phyloP scores from a whole-genome alignment of 2,888 invertebrate species.

The Philopedon plagiatum region DNA sequence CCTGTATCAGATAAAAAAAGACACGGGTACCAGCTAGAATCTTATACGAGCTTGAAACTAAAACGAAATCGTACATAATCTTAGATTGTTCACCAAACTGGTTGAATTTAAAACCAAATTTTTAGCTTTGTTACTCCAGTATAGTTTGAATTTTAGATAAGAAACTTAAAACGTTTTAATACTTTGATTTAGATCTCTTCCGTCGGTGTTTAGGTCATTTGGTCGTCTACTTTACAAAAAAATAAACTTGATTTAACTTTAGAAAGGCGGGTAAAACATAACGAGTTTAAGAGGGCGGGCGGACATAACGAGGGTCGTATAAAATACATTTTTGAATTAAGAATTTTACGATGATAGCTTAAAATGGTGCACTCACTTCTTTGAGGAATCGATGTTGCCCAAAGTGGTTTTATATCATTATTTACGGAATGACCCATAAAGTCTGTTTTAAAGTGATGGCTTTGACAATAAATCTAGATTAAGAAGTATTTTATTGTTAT shows the following conservation, averaged over 20 bases:
- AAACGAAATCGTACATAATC: too few species aligned
- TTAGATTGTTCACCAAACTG: neutral
- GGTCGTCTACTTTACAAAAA: conserved; percentile 34
- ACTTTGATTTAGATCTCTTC: conserved; percentile 22
- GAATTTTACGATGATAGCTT: conserved; percentile 59
- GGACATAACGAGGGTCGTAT: conserved; percentile 52
- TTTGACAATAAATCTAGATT: conserved; percentile 37
- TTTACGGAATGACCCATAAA: conserved; percentile 41
- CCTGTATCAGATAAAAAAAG: too few species aligned
- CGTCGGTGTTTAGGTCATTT: conserved; percentile 18
- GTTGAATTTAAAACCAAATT: neutral
- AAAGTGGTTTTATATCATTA: conserved; percentile 45
- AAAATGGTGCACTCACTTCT: conserved; percentile 48
- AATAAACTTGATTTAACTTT: conserved; percentile 33
- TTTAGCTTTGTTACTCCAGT: neutral
- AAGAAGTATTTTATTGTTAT: neutral
- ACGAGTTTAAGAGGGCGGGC: conserved; percentile 25
- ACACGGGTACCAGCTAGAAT: too few species aligned
- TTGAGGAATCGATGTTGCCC: conserved; percentile 44
- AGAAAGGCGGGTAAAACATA: conserved; percentile 21
- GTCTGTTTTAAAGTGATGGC: conserved; percentile 43
- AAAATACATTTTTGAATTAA: conserved; percentile 59
- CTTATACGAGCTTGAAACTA: too few species aligned
- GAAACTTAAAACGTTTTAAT: conserved; percentile 13
- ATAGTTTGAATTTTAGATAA: conserved; percentile 34